A percentile compares a stretch with the other conserved stretches of the same genome.
These are phyloP conservation scores for Capreolus pygargus DNA, from an alignment of 2,113 vertebrate genomes.

Conservation along the genomic window DNA sequence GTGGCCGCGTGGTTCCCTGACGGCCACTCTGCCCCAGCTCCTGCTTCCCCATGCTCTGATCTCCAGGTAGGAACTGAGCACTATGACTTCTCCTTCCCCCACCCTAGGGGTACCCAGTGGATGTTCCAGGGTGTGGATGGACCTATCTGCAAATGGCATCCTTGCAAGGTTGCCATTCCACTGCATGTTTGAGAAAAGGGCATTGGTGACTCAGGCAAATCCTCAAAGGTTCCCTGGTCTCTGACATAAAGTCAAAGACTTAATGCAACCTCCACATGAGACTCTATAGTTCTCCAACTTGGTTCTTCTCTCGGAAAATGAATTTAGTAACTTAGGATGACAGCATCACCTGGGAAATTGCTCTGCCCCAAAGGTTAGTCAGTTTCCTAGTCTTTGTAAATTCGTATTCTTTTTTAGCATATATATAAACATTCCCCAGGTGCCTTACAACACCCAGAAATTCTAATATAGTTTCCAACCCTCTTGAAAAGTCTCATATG, in stretches of 20 bases:
- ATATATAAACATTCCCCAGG: neutral
- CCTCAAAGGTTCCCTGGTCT: neutral
- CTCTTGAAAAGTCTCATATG: neutral
- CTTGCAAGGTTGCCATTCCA: neutral
- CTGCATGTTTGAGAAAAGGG: neutral
- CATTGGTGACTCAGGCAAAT: rapidly evolving
- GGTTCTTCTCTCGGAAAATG: neutral
- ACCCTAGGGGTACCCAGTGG: neutral
- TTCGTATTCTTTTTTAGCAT: neutral
- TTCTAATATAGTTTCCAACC: neutral
- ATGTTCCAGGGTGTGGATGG: neutral
- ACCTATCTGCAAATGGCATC: neutral
- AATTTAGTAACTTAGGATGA: neutral
- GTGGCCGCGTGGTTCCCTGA: rapidly evolving
- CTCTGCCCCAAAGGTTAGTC: neutral
- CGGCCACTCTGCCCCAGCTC: neutral
- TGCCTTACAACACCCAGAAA: neutral
- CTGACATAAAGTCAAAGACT: neutral
- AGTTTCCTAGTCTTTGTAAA: neutral
- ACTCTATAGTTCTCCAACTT: neutral
- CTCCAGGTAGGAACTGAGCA: neutral
- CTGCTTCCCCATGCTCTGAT: neutral
- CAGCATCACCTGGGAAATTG: neutral
- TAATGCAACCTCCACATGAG: neutral
- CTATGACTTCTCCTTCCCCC: neutral